phyloP scores from a whole-genome alignment of 2,113 vertebrate genomes.

The Calcarius ornatus region DNA sequence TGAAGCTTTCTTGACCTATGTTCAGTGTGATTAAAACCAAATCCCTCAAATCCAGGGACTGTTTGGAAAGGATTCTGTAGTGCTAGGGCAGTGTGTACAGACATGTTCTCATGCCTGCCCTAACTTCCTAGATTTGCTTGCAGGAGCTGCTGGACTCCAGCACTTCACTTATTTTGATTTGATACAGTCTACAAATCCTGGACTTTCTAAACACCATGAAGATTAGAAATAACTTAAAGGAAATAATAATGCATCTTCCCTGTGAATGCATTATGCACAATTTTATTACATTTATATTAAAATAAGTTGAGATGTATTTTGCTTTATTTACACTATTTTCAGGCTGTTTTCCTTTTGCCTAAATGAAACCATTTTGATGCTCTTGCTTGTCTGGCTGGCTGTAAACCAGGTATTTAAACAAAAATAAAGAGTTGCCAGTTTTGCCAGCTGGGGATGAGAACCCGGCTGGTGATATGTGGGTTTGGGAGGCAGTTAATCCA shows the following conservation, averaged over 20 bases:
- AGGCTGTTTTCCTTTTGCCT: conserved; percentile 60
- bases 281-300: conserved; percentile 35
- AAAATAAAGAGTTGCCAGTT: conserved; percentile 80
- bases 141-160: neutral
- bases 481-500: conserved; percentile 77
- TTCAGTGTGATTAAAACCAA: neutral
- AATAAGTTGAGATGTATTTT: conserved; percentile 43
- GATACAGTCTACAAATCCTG: neutral
- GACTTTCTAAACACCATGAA: neutral
- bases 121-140: neutral
- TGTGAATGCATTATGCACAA: neutral
- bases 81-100: neutral
- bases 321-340: conserved; percentile 57
- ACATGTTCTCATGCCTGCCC: neutral
- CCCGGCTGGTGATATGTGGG: conserved; percentile 77
- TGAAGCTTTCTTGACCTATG: conserved; percentile 16
- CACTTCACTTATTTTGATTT: neutral
- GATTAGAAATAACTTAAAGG: neutral
- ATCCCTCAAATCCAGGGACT: neutral
- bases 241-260: neutral
- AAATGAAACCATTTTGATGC: conserved; percentile 69
- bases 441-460: conserved; percentile 82
- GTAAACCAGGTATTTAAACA: conserved; percentile 79
- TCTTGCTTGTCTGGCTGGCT: conserved; percentile 74
- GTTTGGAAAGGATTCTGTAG: conserved; percentile 1